Base-by-base conservation (phyloP, 2,888 invertebrate genomes). In the Hydrotaea diabolus region DNA sequence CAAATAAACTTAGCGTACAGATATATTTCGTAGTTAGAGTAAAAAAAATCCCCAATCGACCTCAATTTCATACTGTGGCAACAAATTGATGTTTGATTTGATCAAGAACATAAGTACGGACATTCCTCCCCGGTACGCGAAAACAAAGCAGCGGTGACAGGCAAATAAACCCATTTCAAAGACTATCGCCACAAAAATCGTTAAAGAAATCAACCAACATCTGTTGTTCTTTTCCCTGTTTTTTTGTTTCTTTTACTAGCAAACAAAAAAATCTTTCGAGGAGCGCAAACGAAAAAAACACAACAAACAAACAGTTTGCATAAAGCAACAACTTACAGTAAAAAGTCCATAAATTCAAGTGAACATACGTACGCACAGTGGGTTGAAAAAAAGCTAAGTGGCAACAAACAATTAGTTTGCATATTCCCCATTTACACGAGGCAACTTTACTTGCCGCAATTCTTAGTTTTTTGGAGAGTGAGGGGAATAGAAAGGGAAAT, bases 11-110 rank as follows among this genome's bases (percentile, higher is more conserved):
- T n/a, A 15, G n/a, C n/a, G 13, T n/a, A 49, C 31, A 43, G 15
- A 43, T n/a, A 31, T 31, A 31, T 31, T 31, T 31, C 31, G 7
- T 4, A 31, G 31, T 4, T 31, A 31, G 7, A 31, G 31, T 31
- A 4, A 49, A 8, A 15, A 15, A 49, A n/a, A 1, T 49, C 15
- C 49, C 26, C 59, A 59, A 13, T 59, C 19, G 59, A 59, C 59
- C 59, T 23, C 21, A 59, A 59, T 59, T 59, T 43, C 9, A 7
- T 31, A 7, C 26, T 59, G 15, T 15, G 59, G 23, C 59, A 59
- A 26, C 23, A 59, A 59, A 59, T 23, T 59, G 23, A 59, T 59
- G 26, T 59, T 59, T 59, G 59, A 59, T 59, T 59, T 59, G 23
- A 59, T 59, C 59, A 59, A 59, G 26, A 59, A 55, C 49, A 49